Conservation (phyloP, 2,797 vertebrate species). For the Novumbra hubbsi region DNA sequence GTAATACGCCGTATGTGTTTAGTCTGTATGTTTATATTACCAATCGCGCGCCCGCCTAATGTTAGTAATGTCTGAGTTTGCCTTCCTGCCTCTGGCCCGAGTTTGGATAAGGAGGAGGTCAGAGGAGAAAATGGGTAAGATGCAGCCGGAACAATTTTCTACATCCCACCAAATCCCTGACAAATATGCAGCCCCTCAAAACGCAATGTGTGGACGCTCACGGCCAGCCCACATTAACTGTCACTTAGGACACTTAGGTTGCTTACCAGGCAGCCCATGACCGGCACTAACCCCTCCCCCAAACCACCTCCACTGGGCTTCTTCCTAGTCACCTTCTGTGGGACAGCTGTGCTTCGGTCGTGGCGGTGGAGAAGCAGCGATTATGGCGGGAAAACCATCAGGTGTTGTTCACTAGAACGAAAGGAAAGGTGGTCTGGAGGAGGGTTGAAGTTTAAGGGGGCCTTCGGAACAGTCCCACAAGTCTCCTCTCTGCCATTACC, state of each 20-base stretch:
- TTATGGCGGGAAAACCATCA: slow-evolving; percentile 15
- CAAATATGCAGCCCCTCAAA: no score
- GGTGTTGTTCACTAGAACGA: neutral
- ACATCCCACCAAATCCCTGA: neutral
- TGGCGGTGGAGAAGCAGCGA: slow-evolving; percentile 14
- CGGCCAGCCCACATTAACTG: neutral
- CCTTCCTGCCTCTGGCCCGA: neutral
- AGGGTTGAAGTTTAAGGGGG: neutral
- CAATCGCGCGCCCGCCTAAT: slow-evolving; percentile 14
- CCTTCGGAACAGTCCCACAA: neutral
- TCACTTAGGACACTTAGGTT: neutral
- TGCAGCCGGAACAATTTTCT: neutral
- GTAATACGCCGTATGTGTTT: neutral
- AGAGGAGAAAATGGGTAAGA: neutral
- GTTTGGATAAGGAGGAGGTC: neutral
- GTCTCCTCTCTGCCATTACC: neutral
- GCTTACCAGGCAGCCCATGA: neutral
- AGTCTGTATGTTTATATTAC: slow-evolving; percentile 19
- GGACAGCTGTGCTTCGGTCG: neutral
- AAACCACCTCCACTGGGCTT: neutral
- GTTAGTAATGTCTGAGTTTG: slow-evolving; percentile 33
- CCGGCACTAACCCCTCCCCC: neutral
- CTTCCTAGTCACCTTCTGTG: neutral
- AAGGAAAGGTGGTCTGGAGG: neutral
- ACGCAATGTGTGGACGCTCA: neutral